Percentiles rank a stretch among this genome's conserved stretches.
phyloP scores from a whole-genome alignment of 2,888 invertebrate genomes.

The Diloba caeruleocephala region DNA sequence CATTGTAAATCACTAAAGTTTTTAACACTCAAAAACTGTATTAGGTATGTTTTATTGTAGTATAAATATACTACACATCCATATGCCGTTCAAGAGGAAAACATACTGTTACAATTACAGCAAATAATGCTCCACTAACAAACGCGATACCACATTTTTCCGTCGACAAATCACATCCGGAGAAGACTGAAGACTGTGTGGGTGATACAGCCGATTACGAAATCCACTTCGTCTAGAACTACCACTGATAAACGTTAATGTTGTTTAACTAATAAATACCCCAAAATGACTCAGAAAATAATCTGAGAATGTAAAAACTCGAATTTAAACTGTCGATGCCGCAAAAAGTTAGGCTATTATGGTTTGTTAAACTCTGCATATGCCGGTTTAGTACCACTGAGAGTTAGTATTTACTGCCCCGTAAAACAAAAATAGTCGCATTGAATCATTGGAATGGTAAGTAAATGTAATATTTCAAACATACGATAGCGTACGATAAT shows the following conservation, averaged over 20 bases:
- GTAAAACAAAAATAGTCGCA: constrained; percentile 67
- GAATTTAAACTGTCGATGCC: constrained; percentile 1
- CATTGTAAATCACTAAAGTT: constrained; percentile 64
- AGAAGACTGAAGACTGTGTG: constrained; percentile 74
- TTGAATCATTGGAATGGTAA: constrained; percentile 58
- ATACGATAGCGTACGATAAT: constrained; percentile 43
- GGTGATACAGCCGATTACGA: constrained; percentile 83
- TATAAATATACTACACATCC: constrained; percentile 62
- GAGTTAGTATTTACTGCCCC: constrained; percentile 57
- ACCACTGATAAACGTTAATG: constrained; percentile 74
- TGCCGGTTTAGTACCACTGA: constrained; percentile 36
- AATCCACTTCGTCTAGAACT: constrained; percentile 67
- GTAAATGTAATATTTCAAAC: constrained; percentile 48
- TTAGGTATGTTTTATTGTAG: constrained; percentile 27
- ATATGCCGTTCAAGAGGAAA: constrained; percentile 77
- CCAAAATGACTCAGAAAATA: constrained; percentile 48
- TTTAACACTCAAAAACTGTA: constrained; percentile 41
- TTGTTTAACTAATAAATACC: constrained; percentile 63
- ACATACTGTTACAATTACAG: constrained; percentile 81
- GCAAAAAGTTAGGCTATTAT: constrained; percentile 16
- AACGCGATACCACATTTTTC: constrained; percentile 85
- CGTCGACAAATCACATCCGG: constrained; percentile 88
- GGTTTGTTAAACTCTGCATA: constrained; percentile 12
- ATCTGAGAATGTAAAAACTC: constrained; percentile 12
- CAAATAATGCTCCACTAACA: constrained; percentile 72